These are phyloP conservation scores for Plectropomus leopardus DNA, from an alignment of 2,113 vertebrate species.

Conservation along the genomic window DNA sequence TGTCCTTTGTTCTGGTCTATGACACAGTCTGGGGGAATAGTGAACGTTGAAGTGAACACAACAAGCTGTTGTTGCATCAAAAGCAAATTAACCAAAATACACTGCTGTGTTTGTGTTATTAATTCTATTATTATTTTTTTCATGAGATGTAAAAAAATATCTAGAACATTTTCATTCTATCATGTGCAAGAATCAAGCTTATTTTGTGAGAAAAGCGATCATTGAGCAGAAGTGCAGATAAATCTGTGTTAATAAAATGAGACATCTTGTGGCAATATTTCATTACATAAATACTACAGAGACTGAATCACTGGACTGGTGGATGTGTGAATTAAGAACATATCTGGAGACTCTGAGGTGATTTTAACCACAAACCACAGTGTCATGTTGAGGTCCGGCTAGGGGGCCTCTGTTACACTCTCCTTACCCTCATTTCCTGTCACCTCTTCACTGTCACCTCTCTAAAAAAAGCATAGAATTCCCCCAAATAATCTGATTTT, in stretches of 20 bases:
- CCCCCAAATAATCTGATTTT: background rate
- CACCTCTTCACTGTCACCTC: background rate
- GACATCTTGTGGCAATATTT: slow-evolving; percentile 27
- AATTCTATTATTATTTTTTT: background rate
- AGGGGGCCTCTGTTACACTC: background rate
- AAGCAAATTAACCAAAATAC: background rate
- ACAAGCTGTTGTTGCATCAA: background rate
- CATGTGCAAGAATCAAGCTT: background rate
- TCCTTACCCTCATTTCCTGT: slow-evolving; percentile 10
- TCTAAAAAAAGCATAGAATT: background rate
- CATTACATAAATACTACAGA: no score
- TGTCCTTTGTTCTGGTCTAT: slow-evolving; percentile 12
- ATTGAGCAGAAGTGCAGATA: background rate
- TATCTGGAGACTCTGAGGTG: background rate
- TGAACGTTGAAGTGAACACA: background rate
- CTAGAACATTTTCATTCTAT: background rate
- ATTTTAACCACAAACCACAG: slow-evolving; percentile 23
- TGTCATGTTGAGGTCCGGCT: background rate
- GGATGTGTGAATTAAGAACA: background rate
- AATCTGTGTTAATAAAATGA: background rate
- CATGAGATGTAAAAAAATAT: no score
- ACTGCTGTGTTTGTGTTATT: background rate
- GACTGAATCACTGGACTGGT: background rate
- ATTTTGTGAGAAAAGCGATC: background rate
- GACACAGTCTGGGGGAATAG: background rate